Evolutionary conservation across 2,888 invertebrate genomes (phyloP).

Genomic region (Andrena minutula): DNA sequence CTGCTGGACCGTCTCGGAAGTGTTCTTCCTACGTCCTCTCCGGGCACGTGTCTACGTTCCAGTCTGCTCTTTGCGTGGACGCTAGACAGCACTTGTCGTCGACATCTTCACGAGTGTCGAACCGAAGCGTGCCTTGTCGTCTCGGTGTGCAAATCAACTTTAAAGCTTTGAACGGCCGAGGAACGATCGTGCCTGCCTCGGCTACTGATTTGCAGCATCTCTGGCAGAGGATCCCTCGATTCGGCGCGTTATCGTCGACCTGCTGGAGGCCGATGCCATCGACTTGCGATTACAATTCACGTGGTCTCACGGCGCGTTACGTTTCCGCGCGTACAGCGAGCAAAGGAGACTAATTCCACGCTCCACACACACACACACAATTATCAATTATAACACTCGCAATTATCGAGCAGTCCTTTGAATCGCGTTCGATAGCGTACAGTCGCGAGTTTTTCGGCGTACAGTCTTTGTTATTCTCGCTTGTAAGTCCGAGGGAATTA

Average conservation of each 20-base stretch:
- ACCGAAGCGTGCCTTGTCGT: background rate
- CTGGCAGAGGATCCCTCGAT: conserved; percentile 20
- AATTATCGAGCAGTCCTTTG: conserved; percentile 16
- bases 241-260: conserved; percentile 1
- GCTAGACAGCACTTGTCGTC: too few species aligned
- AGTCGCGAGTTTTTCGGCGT: background rate
- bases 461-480: background rate
- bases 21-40: conserved; percentile 4
- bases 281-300: conserved; percentile 19
- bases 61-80: background rate
- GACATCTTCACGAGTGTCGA: background rate
- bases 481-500: background rate
- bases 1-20: conserved; percentile 6
- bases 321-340: conserved; percentile 28
- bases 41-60: conserved; percentile 6
- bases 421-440: conserved; percentile 4
- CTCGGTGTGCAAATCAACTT: conserved; percentile 1
- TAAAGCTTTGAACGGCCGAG: background rate
- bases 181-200: conserved; percentile 19
- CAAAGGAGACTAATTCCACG: conserved; percentile 25
- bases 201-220: background rate
- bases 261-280: conserved; percentile 12
- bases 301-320: conserved; percentile 11
- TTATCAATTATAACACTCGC: too few species aligned
- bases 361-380: background rate